A percentile compares a stretch with the other conserved stretches of the same genome.
Evolutionary conservation across 2,113 vertebrate species (phyloP).

Genomic region (Myrmecobius fasciatus): DNA sequence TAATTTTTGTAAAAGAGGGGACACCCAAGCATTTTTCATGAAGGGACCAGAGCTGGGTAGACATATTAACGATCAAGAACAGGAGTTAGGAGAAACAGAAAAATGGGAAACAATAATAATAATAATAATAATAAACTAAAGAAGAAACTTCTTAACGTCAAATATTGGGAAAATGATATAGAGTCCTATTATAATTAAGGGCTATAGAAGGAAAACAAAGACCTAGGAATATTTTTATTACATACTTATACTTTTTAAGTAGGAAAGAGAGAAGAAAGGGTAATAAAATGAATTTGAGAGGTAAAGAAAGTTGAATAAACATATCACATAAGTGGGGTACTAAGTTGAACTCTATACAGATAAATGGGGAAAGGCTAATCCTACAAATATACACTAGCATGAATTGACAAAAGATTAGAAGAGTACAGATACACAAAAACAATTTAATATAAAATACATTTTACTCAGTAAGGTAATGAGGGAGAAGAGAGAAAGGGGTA

Average conservation of each 20-base stretch:
- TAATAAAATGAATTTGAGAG: not conserved
- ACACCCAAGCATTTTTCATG: not conserved
- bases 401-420: not conserved
- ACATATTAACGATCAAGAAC: not conserved
- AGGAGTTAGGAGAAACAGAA: not conserved
- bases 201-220: not conserved
- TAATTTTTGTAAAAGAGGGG: not conserved
- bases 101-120: too few relatives aligned
- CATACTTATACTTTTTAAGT: not conserved
- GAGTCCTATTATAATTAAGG: not conserved
- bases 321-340: not conserved
- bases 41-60: not conserved
- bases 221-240: not conserved
- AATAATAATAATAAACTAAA: not conserved
- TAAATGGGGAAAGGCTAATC: not conserved
- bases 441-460: not conserved
- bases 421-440: not conserved
- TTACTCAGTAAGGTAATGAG: too few relatives aligned
- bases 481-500: too few relatives aligned
- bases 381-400: not conserved
- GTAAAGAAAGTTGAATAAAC: not conserved
- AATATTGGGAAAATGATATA: not conserved
- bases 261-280: too few relatives aligned
- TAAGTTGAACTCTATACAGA: not conserved
- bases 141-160: not conserved